Percentiles rank a stretch among this genome's conserved stretches.
Conservation (phyloP, 1,140 invertebrate genomes). For the Drosophila nikananu region DNA sequence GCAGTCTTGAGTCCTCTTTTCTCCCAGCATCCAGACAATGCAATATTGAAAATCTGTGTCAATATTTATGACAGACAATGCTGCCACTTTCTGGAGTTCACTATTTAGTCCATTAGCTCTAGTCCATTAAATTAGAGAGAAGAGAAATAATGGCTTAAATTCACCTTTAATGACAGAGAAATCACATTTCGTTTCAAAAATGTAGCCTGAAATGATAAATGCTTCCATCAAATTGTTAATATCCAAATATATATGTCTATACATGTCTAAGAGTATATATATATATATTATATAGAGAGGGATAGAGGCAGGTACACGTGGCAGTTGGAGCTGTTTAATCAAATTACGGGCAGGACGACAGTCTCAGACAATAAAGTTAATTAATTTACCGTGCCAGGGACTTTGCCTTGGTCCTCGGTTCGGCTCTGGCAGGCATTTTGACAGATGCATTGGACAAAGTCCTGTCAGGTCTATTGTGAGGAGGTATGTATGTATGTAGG, state of each 20-base stretch:
- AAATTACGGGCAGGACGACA: conserved; percentile 54
- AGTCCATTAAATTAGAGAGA: conserved; percentile 54
- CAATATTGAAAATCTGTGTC: neutral
- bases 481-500: conserved; percentile 4
- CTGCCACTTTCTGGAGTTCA: neutral
- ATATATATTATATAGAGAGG: neutral
- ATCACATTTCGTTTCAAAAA: conserved; percentile 9
- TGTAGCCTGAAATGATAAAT: conserved; percentile 59
- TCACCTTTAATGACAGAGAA: conserved; percentile 12
- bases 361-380: conserved; percentile 74
- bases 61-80: conserved; percentile 15
- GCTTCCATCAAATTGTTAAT: conserved; percentile 51
- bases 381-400: conserved; percentile 67
- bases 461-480: conserved; percentile 28
- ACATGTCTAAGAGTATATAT: neutral
- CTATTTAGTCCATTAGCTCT: conserved; percentile 49
- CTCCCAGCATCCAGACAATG: neutral
- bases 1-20: neutral
- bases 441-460: conserved; percentile 32
- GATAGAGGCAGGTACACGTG: neutral
- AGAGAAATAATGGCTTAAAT: neutral
- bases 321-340: conserved; percentile 68
- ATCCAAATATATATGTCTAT: conserved; percentile 25
- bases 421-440: conserved; percentile 24
- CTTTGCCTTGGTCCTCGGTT: conserved; percentile 26